A percentile compares a stretch with the other conserved stretches of the same genome.
phyloP scores from a whole-genome alignment of 2,113 vertebrate genomes.

The Calyptomena viridis region DNA sequence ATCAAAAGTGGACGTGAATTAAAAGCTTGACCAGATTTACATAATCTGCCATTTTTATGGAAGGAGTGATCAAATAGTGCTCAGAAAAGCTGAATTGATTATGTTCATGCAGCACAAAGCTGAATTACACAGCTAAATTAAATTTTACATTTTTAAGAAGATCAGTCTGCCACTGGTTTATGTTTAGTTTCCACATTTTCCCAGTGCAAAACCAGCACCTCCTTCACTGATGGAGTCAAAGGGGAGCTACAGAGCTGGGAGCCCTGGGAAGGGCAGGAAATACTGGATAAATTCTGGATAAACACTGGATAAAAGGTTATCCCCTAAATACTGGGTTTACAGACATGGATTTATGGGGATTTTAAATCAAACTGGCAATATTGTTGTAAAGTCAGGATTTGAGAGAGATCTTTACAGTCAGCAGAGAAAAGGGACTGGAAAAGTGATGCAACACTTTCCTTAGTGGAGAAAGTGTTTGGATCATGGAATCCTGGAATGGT shows the following conservation, averaged over 20 bases:
- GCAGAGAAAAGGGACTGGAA: not conserved
- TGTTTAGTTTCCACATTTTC: not conserved
- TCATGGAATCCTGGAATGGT: not conserved
- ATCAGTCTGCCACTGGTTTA: not conserved
- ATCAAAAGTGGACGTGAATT: not conserved
- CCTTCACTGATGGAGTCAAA: rapidly evolving
- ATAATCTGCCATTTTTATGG: not conserved
- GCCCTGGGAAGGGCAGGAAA: not conserved
- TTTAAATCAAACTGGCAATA: not conserved
- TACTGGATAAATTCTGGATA: rapidly evolving
- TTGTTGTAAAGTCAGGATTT: not conserved
- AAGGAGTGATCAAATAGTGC: not conserved
- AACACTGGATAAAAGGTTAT: rapidly evolving
- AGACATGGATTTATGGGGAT: not conserved
- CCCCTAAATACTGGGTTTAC: not conserved
- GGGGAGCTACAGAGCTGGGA: not conserved
- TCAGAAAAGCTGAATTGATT: not conserved
- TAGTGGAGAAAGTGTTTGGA: not conserved
- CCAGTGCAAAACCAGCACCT: not conserved
- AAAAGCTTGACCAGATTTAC: not conserved
- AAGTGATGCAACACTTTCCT: not conserved
- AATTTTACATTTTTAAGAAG: not conserved
- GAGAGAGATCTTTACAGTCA: not conserved
- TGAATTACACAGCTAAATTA: not conserved
- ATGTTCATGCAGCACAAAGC: not conserved